Evolutionary conservation across 2,888 invertebrate genomes (phyloP), one percentile per base, ranked within the genome.

Genomic region (Melinopterus prodromus): DNA sequence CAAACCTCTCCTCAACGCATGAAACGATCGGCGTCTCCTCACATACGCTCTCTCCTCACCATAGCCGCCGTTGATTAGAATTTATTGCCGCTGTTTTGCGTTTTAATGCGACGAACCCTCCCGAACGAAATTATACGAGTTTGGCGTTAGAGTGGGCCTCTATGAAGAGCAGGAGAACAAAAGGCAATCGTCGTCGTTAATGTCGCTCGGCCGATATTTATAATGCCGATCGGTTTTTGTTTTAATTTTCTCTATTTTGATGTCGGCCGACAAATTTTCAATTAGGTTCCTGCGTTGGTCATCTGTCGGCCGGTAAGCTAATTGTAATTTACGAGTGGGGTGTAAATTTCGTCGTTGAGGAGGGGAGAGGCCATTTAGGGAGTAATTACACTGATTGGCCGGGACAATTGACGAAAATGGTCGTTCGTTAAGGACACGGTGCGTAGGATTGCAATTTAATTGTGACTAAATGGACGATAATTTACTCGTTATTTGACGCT

Each of bases 81-180:
- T 86, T 86, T 86, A 86, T 86, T 81, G 82, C 84, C 80, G 83
- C 81, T 83, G 84, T 84, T 85, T 85, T 83, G 84, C 84, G 83
- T 85, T 86, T 85, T 83, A 85, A 85, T 85, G 84, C 83, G 85
- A 85, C 85, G 84, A 53, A 53, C 53, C 53, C 53, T 53, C 53
- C 53, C 53, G 53, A 53, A 53, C 53, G 26, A 26, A 26, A 26
- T 26, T 26, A 26, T 26, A 26, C 26, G 53, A 53, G 53, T 53
- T 53, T 7, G 53, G 53, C 53, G 12, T 53, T 53, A 53, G 53
- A 53, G 53, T 53, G 53, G 53, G 53, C 53, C 12, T 26, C 12
- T 26, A 26, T 26, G 26, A 3, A 26, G 26, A 53, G 53, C 9
- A 53, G 53, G 12, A 53, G 53, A 53, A 53, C 53, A 53, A 53